Base-by-base conservation (phyloP, 2,797 vertebrate species). In the Erethizon dorsatum region DNA sequence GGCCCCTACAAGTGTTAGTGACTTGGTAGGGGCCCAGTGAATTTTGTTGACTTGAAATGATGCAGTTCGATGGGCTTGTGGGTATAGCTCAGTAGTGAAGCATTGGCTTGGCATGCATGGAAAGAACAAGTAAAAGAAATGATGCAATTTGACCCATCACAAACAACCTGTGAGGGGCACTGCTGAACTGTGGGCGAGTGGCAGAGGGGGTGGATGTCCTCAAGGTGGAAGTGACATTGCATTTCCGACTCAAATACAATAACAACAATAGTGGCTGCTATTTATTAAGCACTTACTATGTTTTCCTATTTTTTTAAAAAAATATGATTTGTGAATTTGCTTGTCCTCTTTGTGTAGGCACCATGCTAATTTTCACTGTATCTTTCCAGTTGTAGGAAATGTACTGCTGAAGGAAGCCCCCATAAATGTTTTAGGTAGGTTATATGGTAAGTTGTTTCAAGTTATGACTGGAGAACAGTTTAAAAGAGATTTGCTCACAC, bases 11-110 rank as follows among this genome's bases (percentile, higher is more conserved):
- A 61, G 41, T 63, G 14, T 80, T 37, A 47, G 61, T 67, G 33
- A 33, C 31, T 2, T 20, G 17, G 7, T 7, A 50, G 54, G 33
- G 79, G 47, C 45, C 15, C 15, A 0, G 6, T 33, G 28, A 52
- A 22, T 75, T 63, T 84, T 84, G n/a, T 83, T 90, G 41, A 77
- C 80, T 88, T 63, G 88, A 79, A 92, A 82, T 31, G 50, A 88
- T 41, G 8, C 33, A 63, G 18, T 61, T 69, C 9, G 26, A 50
- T 37, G 12, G 52, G 9, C 11, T 7, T 26, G 45, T 28, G 65
- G 10, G 22, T 86, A 22, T 57, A 37, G 22, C 14, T 79, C 50
- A 14, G 31, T 47, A 45, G n/a, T 41, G 82, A 61, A 54, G 84
- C 13, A 24, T 22, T 73, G 24, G 45, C 24, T 78, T 75, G 41